These are phyloP conservation scores for Excalfactoria chinensis DNA, from an alignment of 2,113 vertebrate species.

Conservation along the genomic window DNA sequence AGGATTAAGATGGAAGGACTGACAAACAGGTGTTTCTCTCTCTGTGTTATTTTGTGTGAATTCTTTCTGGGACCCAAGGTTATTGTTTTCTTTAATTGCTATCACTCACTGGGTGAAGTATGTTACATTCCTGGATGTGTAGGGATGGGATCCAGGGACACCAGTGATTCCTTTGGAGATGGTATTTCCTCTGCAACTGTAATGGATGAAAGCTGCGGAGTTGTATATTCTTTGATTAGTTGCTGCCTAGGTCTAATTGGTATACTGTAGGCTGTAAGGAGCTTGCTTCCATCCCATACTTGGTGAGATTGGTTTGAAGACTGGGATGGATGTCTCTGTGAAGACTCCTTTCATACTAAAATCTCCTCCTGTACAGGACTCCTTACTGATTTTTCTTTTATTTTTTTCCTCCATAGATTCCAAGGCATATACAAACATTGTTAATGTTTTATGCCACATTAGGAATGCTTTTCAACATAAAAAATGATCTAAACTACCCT, in stretches of 20 bases:
- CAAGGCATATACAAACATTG: neutral
- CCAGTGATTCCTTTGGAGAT: neutral
- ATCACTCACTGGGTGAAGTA: neutral
- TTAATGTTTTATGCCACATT: neutral
- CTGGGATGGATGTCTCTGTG: neutral
- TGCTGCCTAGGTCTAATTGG: neutral
- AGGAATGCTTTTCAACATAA: neutral
- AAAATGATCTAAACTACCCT: neutral
- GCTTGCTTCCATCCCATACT: neutral
- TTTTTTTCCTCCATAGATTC: neutral
- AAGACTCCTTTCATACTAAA: neutral
- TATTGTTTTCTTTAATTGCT: neutral
- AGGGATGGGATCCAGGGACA: neutral
- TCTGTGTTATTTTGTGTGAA: neutral
- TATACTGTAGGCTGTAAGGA: accelerated
- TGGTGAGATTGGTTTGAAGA: neutral
- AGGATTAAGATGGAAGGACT: neutral
- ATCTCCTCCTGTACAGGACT: neutral
- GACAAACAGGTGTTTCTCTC: neutral
- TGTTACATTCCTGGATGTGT: neutral
- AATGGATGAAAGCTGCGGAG: neutral
- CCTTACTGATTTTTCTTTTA: neutral
- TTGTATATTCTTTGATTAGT: neutral
- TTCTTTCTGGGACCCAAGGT: neutral
- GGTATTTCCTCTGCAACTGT: neutral